Conservation (phyloP, 64 coral and sea anemone species). For the Trachythela sp. region DNA sequence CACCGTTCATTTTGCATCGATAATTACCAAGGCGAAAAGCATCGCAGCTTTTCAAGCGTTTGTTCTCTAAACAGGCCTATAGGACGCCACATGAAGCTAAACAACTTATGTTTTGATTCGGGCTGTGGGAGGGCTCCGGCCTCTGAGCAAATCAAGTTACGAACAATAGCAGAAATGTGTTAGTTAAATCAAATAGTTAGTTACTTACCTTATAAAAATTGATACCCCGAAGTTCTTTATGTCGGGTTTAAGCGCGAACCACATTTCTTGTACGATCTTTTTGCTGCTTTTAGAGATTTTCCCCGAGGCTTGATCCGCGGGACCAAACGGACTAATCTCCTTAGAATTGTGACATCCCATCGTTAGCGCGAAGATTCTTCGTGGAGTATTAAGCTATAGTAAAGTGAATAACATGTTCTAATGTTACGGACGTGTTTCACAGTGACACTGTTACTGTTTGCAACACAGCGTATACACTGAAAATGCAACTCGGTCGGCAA, state of each 20-base stretch:
- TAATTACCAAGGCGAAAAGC: not conserved
- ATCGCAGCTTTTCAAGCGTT: not conserved
- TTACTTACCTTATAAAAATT: not conserved
- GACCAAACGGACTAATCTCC: not conserved
- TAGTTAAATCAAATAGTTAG: too few species aligned
- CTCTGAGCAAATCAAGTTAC: not conserved
- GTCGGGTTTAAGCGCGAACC: not conserved
- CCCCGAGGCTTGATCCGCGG: not conserved
- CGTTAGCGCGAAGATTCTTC: not conserved
- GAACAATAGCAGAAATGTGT: not conserved
- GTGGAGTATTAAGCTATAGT: not conserved
- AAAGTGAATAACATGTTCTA: not conserved
- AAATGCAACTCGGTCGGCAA: not conserved
- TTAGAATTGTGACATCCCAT: not conserved
- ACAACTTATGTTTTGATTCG: not conserved
- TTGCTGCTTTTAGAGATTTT: not conserved
- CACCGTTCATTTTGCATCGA: not conserved
- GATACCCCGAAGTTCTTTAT: not conserved
- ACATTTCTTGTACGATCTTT: not conserved
- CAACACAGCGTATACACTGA: not conserved
- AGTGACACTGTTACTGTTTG: not conserved
- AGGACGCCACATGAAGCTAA: not conserved
- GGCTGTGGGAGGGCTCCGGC: not conserved
- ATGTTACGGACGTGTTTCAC: not conserved
- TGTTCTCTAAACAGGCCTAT: not conserved